A percentile compares a stretch with the other conserved stretches of the same genome.
Conservation (phyloP, 2,113 vertebrate genomes). For the Ascaphus truei region DNA sequence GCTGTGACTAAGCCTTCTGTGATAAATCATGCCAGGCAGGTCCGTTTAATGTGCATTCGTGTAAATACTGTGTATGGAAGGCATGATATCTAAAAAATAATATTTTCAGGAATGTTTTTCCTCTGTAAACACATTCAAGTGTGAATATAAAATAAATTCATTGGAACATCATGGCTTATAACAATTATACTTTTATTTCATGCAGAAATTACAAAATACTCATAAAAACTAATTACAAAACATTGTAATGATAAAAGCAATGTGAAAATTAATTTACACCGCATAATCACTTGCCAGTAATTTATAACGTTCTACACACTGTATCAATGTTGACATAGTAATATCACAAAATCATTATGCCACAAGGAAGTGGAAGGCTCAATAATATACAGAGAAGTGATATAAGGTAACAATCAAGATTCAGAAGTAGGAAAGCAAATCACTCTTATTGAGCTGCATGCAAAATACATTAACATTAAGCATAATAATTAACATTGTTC, state of each 20-base stretch:
- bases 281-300: slow-evolving; percentile 21
- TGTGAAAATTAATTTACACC: slow-evolving; percentile 28
- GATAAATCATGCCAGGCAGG: too few relatives aligned
- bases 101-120: too few relatives aligned
- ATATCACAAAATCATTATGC: slow-evolving; percentile 26
- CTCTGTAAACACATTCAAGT: too few relatives aligned
- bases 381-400: slow-evolving; percentile 25
- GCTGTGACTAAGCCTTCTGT: too few relatives aligned
- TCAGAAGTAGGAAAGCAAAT: slow-evolving; percentile 32
- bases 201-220: neutral
- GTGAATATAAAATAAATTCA: too few relatives aligned
- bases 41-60: too few relatives aligned
- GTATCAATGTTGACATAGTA: slow-evolving; percentile 27
- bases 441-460: slow-evolving; percentile 9
- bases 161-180: neutral
- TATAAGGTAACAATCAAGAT: slow-evolving; percentile 34
- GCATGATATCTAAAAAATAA: too few relatives aligned
- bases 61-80: too few relatives aligned
- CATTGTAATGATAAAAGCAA: slow-evolving; percentile 12
- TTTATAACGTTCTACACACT: slow-evolving; percentile 27
- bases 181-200: slow-evolving; percentile 6
- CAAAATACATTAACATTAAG: slow-evolving; percentile 23
- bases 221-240: slow-evolving; percentile 11
- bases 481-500: slow-evolving; percentile 10
- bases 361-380: slow-evolving; percentile 5